Evolutionary conservation across 1,140 invertebrate genomes (phyloP).

Genomic region (Platorchestia sp.): DNA sequence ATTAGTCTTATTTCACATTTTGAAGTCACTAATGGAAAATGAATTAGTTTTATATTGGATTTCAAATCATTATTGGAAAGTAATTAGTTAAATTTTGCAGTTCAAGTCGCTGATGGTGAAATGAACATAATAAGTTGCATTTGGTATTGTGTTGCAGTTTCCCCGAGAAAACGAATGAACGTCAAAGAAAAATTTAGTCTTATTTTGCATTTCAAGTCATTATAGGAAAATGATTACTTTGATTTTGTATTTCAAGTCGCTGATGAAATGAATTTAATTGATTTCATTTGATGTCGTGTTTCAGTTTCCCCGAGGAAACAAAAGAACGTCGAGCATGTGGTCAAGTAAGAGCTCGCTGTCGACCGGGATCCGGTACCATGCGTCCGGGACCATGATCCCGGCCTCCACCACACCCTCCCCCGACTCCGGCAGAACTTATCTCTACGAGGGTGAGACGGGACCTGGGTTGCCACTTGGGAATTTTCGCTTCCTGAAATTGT

Average conservation of each 20-base stretch:
- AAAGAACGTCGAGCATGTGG: conserved; percentile 87
- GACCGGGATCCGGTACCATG: conserved; percentile 89
- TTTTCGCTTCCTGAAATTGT: too few species aligned
- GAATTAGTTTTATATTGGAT: too few species aligned
- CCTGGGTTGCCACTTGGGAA: neutral
- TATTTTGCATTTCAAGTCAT: too few species aligned
- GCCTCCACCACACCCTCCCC: conserved; percentile 85
- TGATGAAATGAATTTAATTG: neutral
- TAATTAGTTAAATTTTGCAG: too few species aligned
- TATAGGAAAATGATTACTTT: too few species aligned
- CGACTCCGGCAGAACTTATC: conserved; percentile 87
- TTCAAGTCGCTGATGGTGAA: too few species aligned
- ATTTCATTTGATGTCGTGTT: conserved; percentile 56
- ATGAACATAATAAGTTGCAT: neutral
- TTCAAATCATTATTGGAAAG: too few species aligned
- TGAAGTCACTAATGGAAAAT: too few species aligned
- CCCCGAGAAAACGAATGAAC: conserved; percentile 78
- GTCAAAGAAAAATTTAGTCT: too few species aligned
- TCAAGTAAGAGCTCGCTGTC: conserved; percentile 93
- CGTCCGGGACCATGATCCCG: conserved; percentile 84
- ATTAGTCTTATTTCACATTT: too few species aligned
- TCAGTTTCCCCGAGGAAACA: conserved; percentile 77
- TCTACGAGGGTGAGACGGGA: conserved; percentile 84
- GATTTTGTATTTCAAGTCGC: too few species aligned
- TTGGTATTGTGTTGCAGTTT: conserved; percentile 72